A percentile compares a stretch with the other conserved stretches of the same genome.
Evolutionary conservation across 2,888 invertebrate genomes (phyloP).

Genomic region (Ypsolopha scabrella): DNA sequence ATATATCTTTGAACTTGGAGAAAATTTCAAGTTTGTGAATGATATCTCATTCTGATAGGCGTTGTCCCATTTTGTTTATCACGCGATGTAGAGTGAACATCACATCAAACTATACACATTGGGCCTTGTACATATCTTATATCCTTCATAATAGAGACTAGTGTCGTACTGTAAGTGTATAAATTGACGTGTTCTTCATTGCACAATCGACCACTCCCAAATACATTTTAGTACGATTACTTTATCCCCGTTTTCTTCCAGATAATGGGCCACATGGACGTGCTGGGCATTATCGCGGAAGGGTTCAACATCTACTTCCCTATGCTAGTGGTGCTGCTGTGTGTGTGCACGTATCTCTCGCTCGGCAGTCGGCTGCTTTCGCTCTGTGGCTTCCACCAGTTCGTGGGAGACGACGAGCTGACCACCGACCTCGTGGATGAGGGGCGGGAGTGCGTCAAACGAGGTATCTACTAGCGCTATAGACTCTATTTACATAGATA

Average conservation of each 20-base stretch:
- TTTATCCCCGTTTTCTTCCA: slow-evolving; percentile 24
- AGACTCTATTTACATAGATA: too few relatives aligned
- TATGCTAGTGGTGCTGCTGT: slow-evolving; percentile 91
- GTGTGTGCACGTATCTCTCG: slow-evolving; percentile 94
- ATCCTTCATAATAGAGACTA: too few relatives aligned
- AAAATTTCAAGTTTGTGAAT: too few relatives aligned
- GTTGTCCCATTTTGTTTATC: too few relatives aligned
- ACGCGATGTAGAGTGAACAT: too few relatives aligned
- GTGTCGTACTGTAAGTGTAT: too few relatives aligned
- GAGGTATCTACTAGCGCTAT: slow-evolving; percentile 69
- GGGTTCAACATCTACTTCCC: slow-evolving; percentile 99
- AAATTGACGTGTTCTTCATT: too few relatives aligned
- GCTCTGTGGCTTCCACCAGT: slow-evolving; percentile 96
- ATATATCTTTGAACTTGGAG: too few relatives aligned
- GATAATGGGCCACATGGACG: slow-evolving; percentile 99
- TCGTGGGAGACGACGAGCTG: slow-evolving; percentile 94
- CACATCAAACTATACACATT: too few relatives aligned
- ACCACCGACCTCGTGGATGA: slow-evolving; percentile 95
- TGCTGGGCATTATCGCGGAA: slow-evolving; percentile 94
- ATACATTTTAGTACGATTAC: neutral
- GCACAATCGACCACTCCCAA: neutral
- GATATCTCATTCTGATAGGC: too few relatives aligned
- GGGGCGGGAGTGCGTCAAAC: slow-evolving; percentile 90
- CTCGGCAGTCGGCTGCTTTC: slow-evolving; percentile 92
- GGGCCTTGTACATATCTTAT: too few relatives aligned